Evolutionary conservation across 2,797 vertebrate species (phyloP).

Genomic region (Gymnoscopelus braueri): DNA sequence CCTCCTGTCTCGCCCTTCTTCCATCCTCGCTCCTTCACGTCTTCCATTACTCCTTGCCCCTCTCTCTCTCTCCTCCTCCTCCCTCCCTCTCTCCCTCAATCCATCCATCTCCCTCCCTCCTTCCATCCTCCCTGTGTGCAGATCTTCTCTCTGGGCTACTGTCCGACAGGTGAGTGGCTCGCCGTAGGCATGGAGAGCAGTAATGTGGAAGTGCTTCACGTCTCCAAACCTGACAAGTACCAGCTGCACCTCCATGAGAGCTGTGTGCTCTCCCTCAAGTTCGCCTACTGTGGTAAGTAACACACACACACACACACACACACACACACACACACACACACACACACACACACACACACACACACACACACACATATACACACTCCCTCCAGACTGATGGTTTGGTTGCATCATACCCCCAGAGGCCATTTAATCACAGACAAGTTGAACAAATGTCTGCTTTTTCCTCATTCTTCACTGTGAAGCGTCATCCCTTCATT

Average conservation of each 20-base stretch:
- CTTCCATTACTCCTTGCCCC: background rate
- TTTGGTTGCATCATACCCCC: constrained; percentile 38
- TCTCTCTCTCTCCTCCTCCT: background rate
- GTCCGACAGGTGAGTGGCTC: constrained; percentile 74
- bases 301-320: constrained; percentile 11
- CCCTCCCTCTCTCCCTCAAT: background rate
- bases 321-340: constrained; percentile 16
- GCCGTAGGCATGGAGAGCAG: constrained; percentile 81
- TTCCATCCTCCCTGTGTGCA: constrained; percentile 23
- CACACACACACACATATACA: constrained; percentile 1
- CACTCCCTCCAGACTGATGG: constrained; percentile 15
- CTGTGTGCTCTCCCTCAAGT: constrained; percentile 84
- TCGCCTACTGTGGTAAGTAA: constrained; percentile 83
- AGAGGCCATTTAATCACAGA: constrained; percentile 43
- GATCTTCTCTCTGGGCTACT: constrained; percentile 78
- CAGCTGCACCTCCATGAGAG: constrained; percentile 83
- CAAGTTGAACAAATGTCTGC: constrained; percentile 49
- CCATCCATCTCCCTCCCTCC: background rate
- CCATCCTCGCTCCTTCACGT: background rate
- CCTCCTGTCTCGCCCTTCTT: background rate
- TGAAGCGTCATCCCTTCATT: constrained; percentile 18
- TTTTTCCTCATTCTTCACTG: constrained; percentile 42
- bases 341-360: background rate
- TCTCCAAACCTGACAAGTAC: constrained; percentile 80
- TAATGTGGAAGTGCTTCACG: constrained; percentile 83